phyloP scores from a whole-genome alignment of 2,888 invertebrate genomes.

The Eugnorisma glareosa region DNA sequence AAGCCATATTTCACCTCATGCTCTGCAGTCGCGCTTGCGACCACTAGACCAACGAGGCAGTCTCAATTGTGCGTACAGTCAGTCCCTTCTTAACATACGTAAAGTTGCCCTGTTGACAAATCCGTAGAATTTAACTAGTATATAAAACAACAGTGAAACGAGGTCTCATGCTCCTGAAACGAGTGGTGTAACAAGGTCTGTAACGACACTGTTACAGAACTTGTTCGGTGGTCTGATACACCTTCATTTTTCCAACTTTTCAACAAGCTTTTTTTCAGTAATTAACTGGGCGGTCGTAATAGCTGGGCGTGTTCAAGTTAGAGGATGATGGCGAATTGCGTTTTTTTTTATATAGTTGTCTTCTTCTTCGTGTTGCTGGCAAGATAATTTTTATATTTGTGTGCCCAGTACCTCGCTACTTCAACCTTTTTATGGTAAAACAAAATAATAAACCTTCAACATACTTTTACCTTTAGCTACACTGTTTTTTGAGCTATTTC shows the following conservation, averaged over 20 bases:
- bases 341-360: background rate
- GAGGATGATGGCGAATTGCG: conserved; percentile 17
- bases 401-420: no score
- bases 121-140: background rate
- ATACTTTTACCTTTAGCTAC: background rate
- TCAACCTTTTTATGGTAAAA: background rate
- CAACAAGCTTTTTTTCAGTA: conserved; percentile 61
- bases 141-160: conserved; percentile 5
- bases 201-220: conserved; percentile 44
- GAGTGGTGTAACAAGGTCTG: conserved; percentile 18
- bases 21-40: no score
- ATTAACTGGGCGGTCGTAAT: conserved; percentile 59
- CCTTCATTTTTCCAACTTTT: conserved; percentile 51
- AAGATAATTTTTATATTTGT: no score
- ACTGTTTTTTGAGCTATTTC: background rate
- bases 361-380: no score
- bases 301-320: conserved; percentile 26
- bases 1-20: background rate
- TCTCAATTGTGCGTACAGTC: no score
- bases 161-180: conserved; percentile 21
- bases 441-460: background rate
- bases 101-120: background rate
- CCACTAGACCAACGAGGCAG: no score
- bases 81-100: background rate
- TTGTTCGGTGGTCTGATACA: conserved; percentile 37